These are phyloP conservation scores for Antheraea pernyi DNA, from an alignment of 1,140 invertebrate genomes.

Conservation along the genomic window DNA sequence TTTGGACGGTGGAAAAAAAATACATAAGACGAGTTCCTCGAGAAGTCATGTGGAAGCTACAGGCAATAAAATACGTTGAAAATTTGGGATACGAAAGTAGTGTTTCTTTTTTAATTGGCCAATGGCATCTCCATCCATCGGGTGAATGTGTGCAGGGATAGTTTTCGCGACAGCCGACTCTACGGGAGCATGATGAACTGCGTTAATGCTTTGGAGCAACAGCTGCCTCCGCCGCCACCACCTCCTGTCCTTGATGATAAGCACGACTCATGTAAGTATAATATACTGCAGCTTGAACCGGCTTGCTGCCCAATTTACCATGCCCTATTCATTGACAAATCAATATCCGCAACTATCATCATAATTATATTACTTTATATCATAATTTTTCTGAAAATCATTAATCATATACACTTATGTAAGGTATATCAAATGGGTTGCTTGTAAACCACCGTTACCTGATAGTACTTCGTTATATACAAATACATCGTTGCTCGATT, in stretches of 20 bases:
- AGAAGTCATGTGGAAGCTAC: not conserved
- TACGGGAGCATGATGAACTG: conserved; percentile 93
- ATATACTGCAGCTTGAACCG: not conserved
- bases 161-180: conserved; percentile 75
- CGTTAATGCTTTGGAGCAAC: conserved; percentile 89
- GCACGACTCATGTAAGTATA: conserved; percentile 89
- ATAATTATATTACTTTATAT: not conserved
- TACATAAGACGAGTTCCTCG: not conserved
- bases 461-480: no score
- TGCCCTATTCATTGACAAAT: conserved; percentile 10
- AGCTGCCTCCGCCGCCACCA: conserved; percentile 86
- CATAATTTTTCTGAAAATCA: not conserved
- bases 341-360: conserved; percentile 2
- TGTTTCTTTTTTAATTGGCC: not conserved
- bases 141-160: conserved; percentile 64
- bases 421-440: no score
- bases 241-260: conserved; percentile 88
- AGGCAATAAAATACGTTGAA: not conserved
- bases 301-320: conserved; percentile 18
- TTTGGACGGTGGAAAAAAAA: not conserved
- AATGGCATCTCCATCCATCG: conserved; percentile 2
- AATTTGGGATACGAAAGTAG: conserved; percentile 3
- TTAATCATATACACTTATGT: not conserved
- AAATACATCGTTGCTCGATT: no score
- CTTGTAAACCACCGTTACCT: no score